Percentiles rank a stretch among this genome's conserved stretches.
Evolutionary conservation across 2,113 vertebrate species (phyloP).

Genomic region (Phalacrocorax brasilianus): DNA sequence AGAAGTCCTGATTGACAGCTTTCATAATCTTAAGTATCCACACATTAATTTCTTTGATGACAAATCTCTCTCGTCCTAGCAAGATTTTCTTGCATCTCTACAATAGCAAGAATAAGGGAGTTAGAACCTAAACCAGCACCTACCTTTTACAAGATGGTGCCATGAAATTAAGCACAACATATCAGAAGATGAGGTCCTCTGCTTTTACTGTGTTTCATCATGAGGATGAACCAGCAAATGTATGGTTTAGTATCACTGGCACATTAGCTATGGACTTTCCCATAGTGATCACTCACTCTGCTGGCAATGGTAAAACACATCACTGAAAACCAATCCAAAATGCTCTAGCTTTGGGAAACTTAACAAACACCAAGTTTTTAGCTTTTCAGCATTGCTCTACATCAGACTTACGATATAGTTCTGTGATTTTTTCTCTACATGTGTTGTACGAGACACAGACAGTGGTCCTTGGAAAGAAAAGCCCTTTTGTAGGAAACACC

Average conservation of each 20-base stretch:
- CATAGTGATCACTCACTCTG: not conserved
- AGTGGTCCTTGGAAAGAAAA: not conserved
- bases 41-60: not conserved
- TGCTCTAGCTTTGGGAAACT: not conserved
- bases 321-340: not conserved
- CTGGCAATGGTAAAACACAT: not conserved
- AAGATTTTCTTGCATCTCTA: not conserved
- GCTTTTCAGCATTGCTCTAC: not conserved
- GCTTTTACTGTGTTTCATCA: not conserved
- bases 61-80: not conserved
- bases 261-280: not conserved
- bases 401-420: not conserved
- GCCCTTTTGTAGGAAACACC: not conserved
- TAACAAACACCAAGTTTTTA: not conserved
- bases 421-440: not conserved
- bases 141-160: too few species aligned
- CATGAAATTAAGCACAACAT: rapidly evolving
- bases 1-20: not conserved
- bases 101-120: not conserved
- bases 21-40: too few species aligned
- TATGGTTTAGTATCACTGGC: not conserved
- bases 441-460: not conserved
- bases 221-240: not conserved
- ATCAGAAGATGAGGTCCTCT: not conserved
- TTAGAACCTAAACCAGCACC: not conserved